Evolutionary conservation across 2,113 vertebrate genomes (phyloP), one percentile per base, ranked within the genome.

Genomic region (Oenanthe oenanthe): DNA sequence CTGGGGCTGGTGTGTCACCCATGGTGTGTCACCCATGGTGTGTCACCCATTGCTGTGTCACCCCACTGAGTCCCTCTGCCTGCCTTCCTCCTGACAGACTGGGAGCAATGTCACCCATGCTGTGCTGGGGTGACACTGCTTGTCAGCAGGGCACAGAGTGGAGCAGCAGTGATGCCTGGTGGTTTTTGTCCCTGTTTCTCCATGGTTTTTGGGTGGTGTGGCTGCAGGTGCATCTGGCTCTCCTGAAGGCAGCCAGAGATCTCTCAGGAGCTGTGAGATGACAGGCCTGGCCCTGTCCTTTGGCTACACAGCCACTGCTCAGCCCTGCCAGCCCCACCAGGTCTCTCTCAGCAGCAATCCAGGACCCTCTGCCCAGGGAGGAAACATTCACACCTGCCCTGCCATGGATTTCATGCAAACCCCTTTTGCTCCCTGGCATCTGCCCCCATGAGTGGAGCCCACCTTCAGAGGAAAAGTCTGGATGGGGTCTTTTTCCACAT

Each of bases 81-180:
- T 48, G 24, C 34, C 74, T 34, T 31, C 11, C 34, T 42, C 21
- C 42, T 42, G 50, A 20, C 62, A 60, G 32, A 34, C 53, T 22
- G 62, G 38, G 38, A 68, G 17, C 54, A n/a, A 3, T 0, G 1
- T 36, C 34, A 36, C 34, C 34, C 2, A 0, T 12, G 12, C 36
- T 58, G 43, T 43, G 51, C 43, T 43, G 43, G 75, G 34, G 36
- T 0, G 1, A 19, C 42, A 13, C 17, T 15, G 20, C 84, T 54
- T 16, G 66, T 32, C 58, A 66, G 68, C 60, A 65, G 32, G 32
- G 60, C 85, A 66, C 26, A 16, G 43, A 32, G 43, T 38, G 53
- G 32, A 66, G 34, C 43, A n/a, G 7, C 51, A 51, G 60, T 7
- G 60, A 38, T 66, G 32, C 19, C 68, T 60, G 60, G 14, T 5